Percentiles rank a stretch among this genome's conserved stretches.
phyloP scores from a whole-genome alignment of 2,888 invertebrate genomes.

The Drosophila incognita region DNA sequence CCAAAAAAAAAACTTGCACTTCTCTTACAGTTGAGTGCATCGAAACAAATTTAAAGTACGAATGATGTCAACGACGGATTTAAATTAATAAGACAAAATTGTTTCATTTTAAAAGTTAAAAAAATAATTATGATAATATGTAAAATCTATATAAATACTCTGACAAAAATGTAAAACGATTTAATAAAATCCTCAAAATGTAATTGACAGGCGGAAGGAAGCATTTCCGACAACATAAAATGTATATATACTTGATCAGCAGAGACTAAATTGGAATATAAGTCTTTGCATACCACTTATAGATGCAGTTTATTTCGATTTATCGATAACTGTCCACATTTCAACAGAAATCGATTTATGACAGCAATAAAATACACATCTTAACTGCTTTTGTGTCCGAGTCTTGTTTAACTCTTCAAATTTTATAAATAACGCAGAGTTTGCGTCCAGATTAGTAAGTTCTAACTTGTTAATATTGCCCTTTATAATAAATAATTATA shows the following conservation, averaged over 20 bases:
- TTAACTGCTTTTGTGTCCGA: too few species aligned
- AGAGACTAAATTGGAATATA: neutral
- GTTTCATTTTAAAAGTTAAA: neutral
- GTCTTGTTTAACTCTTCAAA: too few species aligned
- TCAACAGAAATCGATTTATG: too few species aligned
- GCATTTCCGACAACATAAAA: neutral
- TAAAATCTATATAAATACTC: neutral
- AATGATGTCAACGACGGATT: neutral
- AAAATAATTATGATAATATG: neutral
- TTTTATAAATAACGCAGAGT: too few species aligned
- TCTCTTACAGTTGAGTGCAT: neutral
- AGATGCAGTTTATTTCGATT: neutral
- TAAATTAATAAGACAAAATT: neutral
- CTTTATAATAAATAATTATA: too few species aligned
- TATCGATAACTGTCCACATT: too few species aligned
- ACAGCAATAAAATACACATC: too few species aligned
- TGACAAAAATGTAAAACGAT: neutral
- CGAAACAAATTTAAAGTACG: constrained; percentile 3
- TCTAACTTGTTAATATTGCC: too few species aligned
- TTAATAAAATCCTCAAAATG: neutral
- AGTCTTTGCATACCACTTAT: too few species aligned
- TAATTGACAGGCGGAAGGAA: neutral
- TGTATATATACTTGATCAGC: neutral
- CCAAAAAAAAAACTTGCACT: constrained; percentile 1
- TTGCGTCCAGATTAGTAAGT: too few species aligned